These are phyloP conservation scores for Triplophysa dalaica DNA, from an alignment of 2,113 vertebrate species.

Conservation along the genomic window DNA sequence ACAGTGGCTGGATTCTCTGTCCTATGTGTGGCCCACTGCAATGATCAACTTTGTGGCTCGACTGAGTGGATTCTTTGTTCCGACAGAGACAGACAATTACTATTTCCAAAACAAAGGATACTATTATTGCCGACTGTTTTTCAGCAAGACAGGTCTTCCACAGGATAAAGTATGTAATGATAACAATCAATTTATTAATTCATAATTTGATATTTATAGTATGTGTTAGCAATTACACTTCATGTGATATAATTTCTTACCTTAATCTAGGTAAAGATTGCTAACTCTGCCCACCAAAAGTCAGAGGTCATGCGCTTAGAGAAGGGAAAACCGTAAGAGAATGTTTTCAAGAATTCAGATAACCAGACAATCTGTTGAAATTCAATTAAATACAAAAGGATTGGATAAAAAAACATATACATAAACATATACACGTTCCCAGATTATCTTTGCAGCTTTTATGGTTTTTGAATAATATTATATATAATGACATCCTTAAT, in stretches of 20 bases:
- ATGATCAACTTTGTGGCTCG: constrained; percentile 60
- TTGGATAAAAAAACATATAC: too few species aligned
- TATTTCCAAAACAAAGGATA: constrained; percentile 74
- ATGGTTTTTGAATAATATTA: background rate
- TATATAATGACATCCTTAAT: background rate
- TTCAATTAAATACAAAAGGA: too few species aligned
- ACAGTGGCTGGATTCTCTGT: constrained; percentile 74
- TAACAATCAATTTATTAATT: too few species aligned
- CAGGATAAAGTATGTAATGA: constrained; percentile 74
- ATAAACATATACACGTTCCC: too few species aligned
- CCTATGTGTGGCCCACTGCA: constrained; percentile 55
- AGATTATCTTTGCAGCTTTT: too few species aligned
- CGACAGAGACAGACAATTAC: constrained; percentile 72
- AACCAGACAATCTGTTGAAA: background rate
- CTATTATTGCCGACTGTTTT: constrained; percentile 74
- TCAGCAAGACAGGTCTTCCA: constrained; percentile 76
- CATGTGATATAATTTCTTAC: background rate
- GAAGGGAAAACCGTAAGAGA: constrained; percentile 75
- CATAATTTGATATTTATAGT: too few species aligned
- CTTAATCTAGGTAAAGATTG: constrained; percentile 71
- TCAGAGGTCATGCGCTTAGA: constrained; percentile 72
- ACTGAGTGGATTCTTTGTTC: constrained; percentile 78
- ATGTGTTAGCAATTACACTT: too few species aligned
- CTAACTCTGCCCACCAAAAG: constrained; percentile 60
- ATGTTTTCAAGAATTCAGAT: background rate